Evolutionary conservation across 2,888 invertebrate species (phyloP).

Genomic region (Coelopa pilipes): DNA sequence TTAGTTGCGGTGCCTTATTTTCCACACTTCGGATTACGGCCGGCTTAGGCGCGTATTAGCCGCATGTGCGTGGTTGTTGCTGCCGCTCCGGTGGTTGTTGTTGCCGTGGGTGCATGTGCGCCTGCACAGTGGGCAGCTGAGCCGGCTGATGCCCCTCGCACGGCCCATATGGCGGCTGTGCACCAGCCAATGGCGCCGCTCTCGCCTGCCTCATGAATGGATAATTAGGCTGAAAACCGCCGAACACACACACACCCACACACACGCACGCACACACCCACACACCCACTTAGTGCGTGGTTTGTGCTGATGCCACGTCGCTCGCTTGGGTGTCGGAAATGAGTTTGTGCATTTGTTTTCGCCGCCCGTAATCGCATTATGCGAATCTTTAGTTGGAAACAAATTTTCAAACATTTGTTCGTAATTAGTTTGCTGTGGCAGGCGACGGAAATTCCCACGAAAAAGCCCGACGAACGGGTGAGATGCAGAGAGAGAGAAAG

Average conservation of each 20-base stretch:
- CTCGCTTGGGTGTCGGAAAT: conserved; percentile 16
- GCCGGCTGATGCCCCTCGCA: background rate
- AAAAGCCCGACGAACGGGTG: too few relatives aligned
- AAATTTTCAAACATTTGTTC: background rate
- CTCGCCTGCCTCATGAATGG: background rate
- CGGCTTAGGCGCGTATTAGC: background rate
- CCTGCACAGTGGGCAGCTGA: background rate
- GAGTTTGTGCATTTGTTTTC: background rate
- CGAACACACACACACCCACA: background rate
- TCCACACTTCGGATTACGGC: background rate
- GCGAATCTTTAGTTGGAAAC: background rate
- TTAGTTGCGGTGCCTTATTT: background rate
- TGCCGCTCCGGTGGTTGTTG: too few relatives aligned
- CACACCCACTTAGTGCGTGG: too few relatives aligned
- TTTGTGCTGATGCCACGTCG: background rate
- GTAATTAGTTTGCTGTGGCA: background rate
- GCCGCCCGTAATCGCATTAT: conserved; percentile 11
- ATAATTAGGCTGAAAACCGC: background rate
- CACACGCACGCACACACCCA: too few relatives aligned
- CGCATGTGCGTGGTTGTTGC: background rate
- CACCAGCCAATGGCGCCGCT: too few relatives aligned
- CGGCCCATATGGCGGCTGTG: too few relatives aligned
- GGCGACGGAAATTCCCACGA: too few relatives aligned
- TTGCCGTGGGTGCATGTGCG: conserved; percentile 7
- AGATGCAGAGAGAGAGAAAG: too few relatives aligned